These are phyloP conservation scores for Trogon melanurus DNA, from an alignment of 2,113 vertebrate genomes.

Conservation along the genomic window DNA sequence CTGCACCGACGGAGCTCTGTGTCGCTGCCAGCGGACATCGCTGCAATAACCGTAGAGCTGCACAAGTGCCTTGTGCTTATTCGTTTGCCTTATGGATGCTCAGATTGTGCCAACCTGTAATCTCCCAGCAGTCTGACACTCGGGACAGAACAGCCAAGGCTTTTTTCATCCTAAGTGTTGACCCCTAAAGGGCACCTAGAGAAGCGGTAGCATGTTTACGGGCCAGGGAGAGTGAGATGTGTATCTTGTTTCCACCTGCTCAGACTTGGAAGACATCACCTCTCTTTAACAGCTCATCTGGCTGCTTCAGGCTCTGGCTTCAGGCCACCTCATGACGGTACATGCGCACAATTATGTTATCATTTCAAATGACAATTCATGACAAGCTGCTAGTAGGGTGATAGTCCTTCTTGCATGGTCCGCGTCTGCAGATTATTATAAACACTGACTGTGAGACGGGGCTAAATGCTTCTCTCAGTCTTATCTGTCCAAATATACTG, in stretches of 20 bases:
- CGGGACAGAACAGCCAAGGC: conserved; percentile 40
- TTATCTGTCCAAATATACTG: conserved; percentile 30
- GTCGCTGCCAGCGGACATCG: background rate
- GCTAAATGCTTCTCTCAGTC: conserved; percentile 13
- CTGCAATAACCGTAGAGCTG: background rate
- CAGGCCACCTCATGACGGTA: conserved; percentile 50
- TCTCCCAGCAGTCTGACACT: conserved; percentile 40
- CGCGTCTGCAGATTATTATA: conserved; percentile 69
- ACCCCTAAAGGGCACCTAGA: conserved; percentile 26
- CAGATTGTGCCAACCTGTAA: conserved; percentile 34
- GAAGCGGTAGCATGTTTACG: conserved; percentile 13
- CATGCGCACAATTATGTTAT: conserved; percentile 55
- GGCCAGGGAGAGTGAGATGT: conserved; percentile 42
- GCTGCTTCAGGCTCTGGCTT: conserved; percentile 62
- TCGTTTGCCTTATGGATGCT: conserved; percentile 29
- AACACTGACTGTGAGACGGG: conserved; percentile 66
- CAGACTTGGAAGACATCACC: conserved; percentile 63
- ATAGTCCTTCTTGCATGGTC: conserved; percentile 71
- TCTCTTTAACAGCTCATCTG: conserved; percentile 65
- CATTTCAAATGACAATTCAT: conserved; percentile 56
- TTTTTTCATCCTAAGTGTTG: conserved; percentile 41
- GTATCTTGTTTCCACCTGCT: conserved; percentile 68
- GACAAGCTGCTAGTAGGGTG: conserved; percentile 71
- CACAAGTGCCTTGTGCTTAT: background rate
- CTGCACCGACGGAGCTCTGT: background rate